Evolutionary conservation across 1,140 invertebrate species (phyloP), one percentile per base, ranked within the genome.

Genomic region (Mactra quadrangularis): DNA sequence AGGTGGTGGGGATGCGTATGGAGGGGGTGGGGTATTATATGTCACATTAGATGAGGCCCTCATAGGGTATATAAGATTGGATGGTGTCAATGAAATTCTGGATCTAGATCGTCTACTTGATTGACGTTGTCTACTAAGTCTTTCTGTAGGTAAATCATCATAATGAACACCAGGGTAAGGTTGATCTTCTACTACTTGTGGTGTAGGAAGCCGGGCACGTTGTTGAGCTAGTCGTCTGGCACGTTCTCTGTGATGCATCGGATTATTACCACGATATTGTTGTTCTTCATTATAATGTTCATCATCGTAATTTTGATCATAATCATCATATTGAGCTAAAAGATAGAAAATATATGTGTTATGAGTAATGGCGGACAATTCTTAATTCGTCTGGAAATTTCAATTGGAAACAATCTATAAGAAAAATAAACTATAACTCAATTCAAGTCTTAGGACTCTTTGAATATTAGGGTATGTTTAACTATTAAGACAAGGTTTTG

Each of bases 11-110:
- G 84, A 77, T 1, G 25, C 35, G 6, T 82, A 68, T 45, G 85
- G 85, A 9, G 86, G 82, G 7, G 86, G 86, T 13, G 86, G 86
- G 27, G 84, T 83, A 38, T 76, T 71, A 33, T 85, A 82, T 22
- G 71, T 59, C 0, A 84, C 79, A 52, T 85, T 84, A 22, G 86
- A 87, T 25, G 83, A 71, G 27, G 84, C 86, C 45, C 86, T 70
- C 77, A 87, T 82, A 17, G 86, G 86, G 45, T 87, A 87, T 70
- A 87, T 87, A 1, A 87, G 33, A 47, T 85, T 87, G 27, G 86
- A 87, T 3, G 82, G 59, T 27, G 86, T 85, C 15, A 79, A 62
- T 19, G 76, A 33, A 0, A 79, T 76, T 19, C 86, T 60, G 35
- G 82, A 84, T 19, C 62, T 70, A 19, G 64, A 13, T 55, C 72